A percentile compares a stretch with the other conserved stretches of the same genome.
These are phyloP conservation scores for Odontomachus brunneus DNA, from an alignment of 1,140 invertebrate genomes.

Conservation along the genomic window DNA sequence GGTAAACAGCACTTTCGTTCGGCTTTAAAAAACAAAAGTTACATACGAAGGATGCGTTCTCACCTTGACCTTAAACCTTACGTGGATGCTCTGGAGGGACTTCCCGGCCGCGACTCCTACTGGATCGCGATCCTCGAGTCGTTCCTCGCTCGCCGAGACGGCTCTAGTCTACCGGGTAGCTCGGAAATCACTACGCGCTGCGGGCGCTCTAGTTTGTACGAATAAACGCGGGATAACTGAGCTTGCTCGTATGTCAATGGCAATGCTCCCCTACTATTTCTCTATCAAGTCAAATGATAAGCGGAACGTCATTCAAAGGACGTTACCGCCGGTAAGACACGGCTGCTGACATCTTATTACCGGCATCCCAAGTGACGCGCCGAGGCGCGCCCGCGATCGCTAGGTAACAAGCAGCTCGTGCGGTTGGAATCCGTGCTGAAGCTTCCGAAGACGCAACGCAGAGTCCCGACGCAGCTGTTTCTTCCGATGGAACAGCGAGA, in stretches of 20 bases:
- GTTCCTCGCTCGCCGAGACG: constrained; percentile 59
- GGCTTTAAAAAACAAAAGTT: neutral
- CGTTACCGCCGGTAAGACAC: constrained; percentile 72
- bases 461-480: neutral
- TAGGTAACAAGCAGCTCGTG: constrained; percentile 13
- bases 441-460: neutral
- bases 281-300: constrained; percentile 82
- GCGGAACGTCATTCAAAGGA: constrained; percentile 79
- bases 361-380: neutral
- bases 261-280: constrained; percentile 77
- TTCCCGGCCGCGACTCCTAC: constrained; percentile 75
- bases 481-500: neutral
- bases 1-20: neutral
- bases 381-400: neutral
- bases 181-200: constrained; percentile 65
- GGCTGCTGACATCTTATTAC: constrained; percentile 78
- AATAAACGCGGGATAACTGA: constrained; percentile 83
- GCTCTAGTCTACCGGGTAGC: constrained; percentile 44
- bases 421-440: constrained; percentile 63
- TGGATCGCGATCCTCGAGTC: constrained; percentile 73
- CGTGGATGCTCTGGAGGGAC: constrained; percentile 77
- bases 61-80: constrained; percentile 77
- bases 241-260: constrained; percentile 77
- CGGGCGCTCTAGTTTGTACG: constrained; percentile 78
- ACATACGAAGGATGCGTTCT: constrained; percentile 16